Evolutionary conservation across 2,888 invertebrate genomes (phyloP), one percentile per base, ranked within the genome.

Genomic region (Machimus rusticus): DNA sequence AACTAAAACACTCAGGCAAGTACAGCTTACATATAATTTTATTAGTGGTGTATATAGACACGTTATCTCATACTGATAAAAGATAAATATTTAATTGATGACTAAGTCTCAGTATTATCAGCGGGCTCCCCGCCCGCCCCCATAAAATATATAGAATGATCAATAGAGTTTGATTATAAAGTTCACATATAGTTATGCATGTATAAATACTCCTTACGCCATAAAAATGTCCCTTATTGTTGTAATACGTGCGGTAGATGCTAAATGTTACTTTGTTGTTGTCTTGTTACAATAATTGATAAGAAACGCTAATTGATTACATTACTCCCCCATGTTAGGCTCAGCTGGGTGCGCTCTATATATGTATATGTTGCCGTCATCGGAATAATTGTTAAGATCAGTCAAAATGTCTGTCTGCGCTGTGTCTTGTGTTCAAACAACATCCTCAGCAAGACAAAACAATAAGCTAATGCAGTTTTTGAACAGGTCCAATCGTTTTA

Each of bases 91-190:
- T 57, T 82, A 82, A 82, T 82, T 57, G 55, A 57, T 82, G 34
- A 82, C 82, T 66, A 82, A 57, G 39, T 78, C 51, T 82, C 82
- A 82, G 81, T 51, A 81, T 28, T 46, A 81, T 66, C 51, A n/a
- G 55, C 66, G 57, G 82, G 19, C 82, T 51, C 28, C 12, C 14
- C 9, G 51, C 31, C 79, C 79, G 79, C 51, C 16, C 19, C 82
- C 57, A 82, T 82, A 82, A 82, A 82, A 82, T 82, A 82, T 82
- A 82, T 82, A 82, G 82, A 82, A 82, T 82, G 66, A 19, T 82
- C 82, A 82, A 82, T 81, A 78, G 51, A 57, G 37, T 57, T 57
- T 82, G 82, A 82, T 66, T 57, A 82, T 82, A 82, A 82, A 66
- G 55, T 82, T 82, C 39, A 82, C 39, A 82, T 82, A 82, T 82